Evolutionary conservation across 2,888 invertebrate genomes (phyloP).

Genomic region (Torymus auratus): DNA sequence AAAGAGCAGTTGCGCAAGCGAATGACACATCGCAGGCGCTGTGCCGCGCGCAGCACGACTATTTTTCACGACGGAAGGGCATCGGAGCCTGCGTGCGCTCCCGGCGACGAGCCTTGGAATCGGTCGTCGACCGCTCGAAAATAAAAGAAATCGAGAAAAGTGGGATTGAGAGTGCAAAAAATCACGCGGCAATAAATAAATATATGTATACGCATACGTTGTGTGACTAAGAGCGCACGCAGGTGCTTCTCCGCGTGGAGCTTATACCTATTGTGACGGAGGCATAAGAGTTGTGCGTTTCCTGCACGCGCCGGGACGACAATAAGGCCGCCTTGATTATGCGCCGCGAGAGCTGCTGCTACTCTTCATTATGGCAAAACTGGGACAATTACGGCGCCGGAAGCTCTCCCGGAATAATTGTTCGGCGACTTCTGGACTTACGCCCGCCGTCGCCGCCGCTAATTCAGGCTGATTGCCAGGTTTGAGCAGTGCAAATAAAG

Average conservation of each 20-base stretch:
- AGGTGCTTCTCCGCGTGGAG: slow-evolving; percentile 24
- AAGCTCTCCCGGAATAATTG: slow-evolving; percentile 26
- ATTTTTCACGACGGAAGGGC: slow-evolving; percentile 26
- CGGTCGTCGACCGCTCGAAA: slow-evolving; percentile 36
- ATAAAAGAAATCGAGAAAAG: background rate
- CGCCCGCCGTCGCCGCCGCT: no score
- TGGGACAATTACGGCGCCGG: slow-evolving; percentile 34
- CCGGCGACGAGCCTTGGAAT: background rate
- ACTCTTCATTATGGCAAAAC: slow-evolving; percentile 30
- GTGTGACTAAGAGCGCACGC: slow-evolving; percentile 40
- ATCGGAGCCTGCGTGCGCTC: background rate
- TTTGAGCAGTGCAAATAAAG: no score
- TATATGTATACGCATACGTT: background rate
- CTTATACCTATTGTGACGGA: no score
- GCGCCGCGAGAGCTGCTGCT: background rate
- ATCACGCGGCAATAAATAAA: slow-evolving; percentile 38
- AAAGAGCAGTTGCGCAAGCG: slow-evolving; percentile 24
- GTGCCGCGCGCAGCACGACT: background rate
- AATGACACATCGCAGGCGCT: background rate
- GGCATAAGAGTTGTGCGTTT: slow-evolving; percentile 36
- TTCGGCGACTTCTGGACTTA: background rate
- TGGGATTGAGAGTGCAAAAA: background rate
- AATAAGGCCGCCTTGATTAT: slow-evolving; percentile 36
- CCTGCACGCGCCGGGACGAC: slow-evolving; percentile 3
- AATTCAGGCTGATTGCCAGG: no score